phyloP scores from a whole-genome alignment of 1,140 invertebrate species.

The Megalopta genalis region DNA sequence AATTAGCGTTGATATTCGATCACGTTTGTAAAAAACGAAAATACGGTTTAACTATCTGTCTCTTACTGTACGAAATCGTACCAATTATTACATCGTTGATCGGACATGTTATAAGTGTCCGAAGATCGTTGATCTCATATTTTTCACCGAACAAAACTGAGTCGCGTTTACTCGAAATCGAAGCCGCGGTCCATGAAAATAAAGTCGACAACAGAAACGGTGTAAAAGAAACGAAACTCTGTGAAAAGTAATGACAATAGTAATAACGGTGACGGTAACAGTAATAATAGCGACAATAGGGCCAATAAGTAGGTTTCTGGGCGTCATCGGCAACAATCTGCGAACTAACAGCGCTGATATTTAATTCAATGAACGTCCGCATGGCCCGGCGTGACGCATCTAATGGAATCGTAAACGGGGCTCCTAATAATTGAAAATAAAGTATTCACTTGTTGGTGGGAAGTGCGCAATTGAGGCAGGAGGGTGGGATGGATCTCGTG shows the following conservation, averaged over 20 bases:
- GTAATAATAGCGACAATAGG: background rate
- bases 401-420: constrained; percentile 16
- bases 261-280: background rate
- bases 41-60: too few relatives aligned
- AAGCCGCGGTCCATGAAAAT: background rate
- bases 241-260: background rate
- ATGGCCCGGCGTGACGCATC: constrained; percentile 8
- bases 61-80: too few relatives aligned
- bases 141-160: background rate
- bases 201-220: background rate
- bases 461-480: background rate
- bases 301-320: constrained; percentile 6
- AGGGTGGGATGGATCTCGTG: too few relatives aligned
- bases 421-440: constrained; percentile 50
- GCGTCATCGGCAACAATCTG: constrained; percentile 47
- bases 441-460: background rate
- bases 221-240: background rate
- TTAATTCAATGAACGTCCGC: background rate
- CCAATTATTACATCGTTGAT: too few relatives aligned
- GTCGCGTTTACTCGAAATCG: constrained; percentile 6
- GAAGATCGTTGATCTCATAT: background rate
- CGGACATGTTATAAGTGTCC: background rate
- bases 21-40: too few relatives aligned
- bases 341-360: constrained; percentile 36
- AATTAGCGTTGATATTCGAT: too few relatives aligned